Evolutionary conservation across 1,140 invertebrate genomes (phyloP), one percentile per base, ranked within the genome.

Genomic region (Aphidius gifuensis): DNA sequence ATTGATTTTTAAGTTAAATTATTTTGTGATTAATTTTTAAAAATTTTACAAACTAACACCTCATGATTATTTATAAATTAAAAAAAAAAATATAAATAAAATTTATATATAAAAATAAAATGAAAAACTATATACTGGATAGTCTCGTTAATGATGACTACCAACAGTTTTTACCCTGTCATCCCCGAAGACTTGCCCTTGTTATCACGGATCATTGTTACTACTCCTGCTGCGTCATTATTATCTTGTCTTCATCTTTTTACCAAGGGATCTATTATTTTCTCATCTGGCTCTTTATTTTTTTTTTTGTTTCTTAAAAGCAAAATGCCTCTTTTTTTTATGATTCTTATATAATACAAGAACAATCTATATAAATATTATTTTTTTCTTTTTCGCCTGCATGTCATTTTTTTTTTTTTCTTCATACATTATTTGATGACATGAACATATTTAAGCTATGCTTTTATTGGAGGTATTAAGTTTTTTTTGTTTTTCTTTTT

Each of bases 91-190:
- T 43, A 16, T 50, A 32, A 49, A 45, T 4, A 11, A 16, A 40
- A 56, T 39, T 49, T 11, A 49, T 16, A 44, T n/a, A 23, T 39
- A 55, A 5, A 42, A 40, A 5, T 38, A 23, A 11, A 55, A 11
- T 46, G 44, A 49, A 53, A 38, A 21, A 58, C 40, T 32, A 32
- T 47, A 69, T 46, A 53, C 38, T 60, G 49, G 59, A 60, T 53
- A 38, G 49, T 39, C 40, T 60, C 58, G 50, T 40, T 58, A 21
- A 55, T 6, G 40, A 46, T 60, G 8, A 47, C 16, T 16, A 16
- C 23, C 44, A 40, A 53, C 39, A 8, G 6, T 53, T 61, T 61
- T 54, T 54, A 61, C 51, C 49, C 42, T 48, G 46, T 54, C 60
- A 54, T 53, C 51, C 50, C 44, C 54, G 39, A 61, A 46, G 43